Evolutionary conservation across 2,888 invertebrate genomes (phyloP).

Genomic region (Laspeyria flexula): DNA sequence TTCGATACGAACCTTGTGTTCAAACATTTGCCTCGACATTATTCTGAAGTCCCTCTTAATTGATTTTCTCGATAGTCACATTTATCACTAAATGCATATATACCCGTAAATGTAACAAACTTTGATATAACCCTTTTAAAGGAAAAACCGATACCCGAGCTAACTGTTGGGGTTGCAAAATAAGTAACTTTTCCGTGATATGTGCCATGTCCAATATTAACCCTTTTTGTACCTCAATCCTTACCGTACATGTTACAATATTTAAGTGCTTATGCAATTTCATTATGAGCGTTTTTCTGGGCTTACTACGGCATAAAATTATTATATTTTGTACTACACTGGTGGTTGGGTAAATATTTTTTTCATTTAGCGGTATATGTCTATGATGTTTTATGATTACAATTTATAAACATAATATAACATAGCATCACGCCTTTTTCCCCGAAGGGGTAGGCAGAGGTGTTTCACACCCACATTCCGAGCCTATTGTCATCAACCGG

Average conservation of each 20-base stretch:
- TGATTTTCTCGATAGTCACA: background rate
- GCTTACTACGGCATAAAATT: background rate
- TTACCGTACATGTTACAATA: conserved; percentile 1
- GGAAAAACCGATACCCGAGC: background rate
- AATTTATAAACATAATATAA: no score
- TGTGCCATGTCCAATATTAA: conserved; percentile 5
- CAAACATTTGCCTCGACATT: background rate
- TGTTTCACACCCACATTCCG: no score
- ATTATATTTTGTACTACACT: background rate
- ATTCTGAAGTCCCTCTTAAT: background rate
- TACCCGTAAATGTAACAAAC: background rate
- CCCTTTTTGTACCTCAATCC: conserved; percentile 1
- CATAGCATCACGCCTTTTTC: no score
- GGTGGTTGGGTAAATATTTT: no score
- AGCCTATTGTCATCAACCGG: no score
- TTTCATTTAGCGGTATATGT: no score
- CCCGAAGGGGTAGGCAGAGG: no score
- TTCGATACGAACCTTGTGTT: background rate
- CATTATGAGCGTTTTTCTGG: background rate
- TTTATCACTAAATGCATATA: background rate
- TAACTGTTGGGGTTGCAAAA: background rate
- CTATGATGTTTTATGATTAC: no score
- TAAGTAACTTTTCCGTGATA: background rate
- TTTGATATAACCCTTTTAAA: conserved; percentile 4
- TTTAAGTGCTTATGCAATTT: conserved; percentile 2